Percentiles rank a stretch among this genome's conserved stretches.
phyloP scores from a whole-genome alignment of 2,888 invertebrate genomes.

The Lycaena phlaeas region DNA sequence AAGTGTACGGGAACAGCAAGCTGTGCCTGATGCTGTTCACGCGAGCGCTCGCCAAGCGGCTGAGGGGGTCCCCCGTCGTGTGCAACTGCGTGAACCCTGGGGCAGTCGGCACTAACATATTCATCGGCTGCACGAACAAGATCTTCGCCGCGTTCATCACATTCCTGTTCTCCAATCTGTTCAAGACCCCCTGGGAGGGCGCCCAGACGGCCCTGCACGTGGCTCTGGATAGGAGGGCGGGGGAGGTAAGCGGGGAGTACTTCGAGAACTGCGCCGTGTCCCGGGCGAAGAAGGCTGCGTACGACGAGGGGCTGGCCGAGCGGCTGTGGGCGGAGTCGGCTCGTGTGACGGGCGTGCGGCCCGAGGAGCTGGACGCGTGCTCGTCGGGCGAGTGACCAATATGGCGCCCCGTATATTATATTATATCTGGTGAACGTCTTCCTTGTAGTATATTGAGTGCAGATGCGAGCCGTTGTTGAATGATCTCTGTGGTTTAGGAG shows the following conservation, averaged over 20 bases:
- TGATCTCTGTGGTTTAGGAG: too few species aligned
- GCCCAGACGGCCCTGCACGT: conserved; percentile 85
- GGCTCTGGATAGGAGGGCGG: conserved; percentile 81
- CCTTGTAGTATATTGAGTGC: too few species aligned
- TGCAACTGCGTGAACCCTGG: conserved; percentile 90
- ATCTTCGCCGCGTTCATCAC: conserved; percentile 68
- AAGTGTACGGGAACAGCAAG: conserved; percentile 75
- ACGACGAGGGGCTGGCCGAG: conserved; percentile 77
- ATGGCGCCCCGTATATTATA: too few species aligned
- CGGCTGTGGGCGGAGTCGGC: conserved; percentile 87
- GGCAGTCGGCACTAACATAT: conserved; percentile 85
- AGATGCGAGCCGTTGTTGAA: too few species aligned
- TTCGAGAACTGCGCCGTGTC: conserved; percentile 82
- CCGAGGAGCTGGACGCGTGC: conserved; percentile 78
- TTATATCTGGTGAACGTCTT: too few species aligned
- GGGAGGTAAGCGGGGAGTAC: conserved; percentile 80
- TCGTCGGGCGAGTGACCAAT: conserved; percentile 12
- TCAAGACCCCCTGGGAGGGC: conserved; percentile 84
- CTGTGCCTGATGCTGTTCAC: conserved; percentile 82
- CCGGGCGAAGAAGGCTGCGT: conserved; percentile 71
- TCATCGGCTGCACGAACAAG: conserved; percentile 73
- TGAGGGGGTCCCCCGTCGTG: conserved; percentile 77
- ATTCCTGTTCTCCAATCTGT: conserved; percentile 76
- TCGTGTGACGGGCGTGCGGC: conserved; percentile 76
- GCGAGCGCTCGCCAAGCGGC: conserved; percentile 78